A percentile compares a stretch with the other conserved stretches of the same genome.
phyloP scores from a whole-genome alignment of 2,113 vertebrate genomes.

The Eublepharis macularius region DNA sequence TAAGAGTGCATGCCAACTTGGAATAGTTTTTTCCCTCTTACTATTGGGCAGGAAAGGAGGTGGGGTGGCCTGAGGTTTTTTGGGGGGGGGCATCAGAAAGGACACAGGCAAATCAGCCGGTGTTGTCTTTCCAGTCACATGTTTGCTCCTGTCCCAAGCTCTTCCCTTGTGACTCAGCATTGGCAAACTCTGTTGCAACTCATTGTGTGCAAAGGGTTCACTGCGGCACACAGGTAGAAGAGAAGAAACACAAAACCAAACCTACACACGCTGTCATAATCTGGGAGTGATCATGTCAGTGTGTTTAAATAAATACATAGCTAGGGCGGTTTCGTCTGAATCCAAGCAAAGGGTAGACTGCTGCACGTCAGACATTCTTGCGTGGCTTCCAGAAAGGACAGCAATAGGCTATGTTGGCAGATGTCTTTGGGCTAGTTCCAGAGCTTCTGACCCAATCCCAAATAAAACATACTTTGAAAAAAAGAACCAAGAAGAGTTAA shows the following conservation, averaged over 20 bases:
- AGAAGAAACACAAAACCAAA: neutral
- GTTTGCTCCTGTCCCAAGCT: conserved; percentile 29
- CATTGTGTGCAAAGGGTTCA: conserved; percentile 44
- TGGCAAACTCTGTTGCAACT: conserved; percentile 33
- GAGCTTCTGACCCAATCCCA: too few species aligned
- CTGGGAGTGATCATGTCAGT: conserved; percentile 39
- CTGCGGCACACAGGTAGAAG: conserved; percentile 35
- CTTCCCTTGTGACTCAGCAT: conserved; percentile 56
- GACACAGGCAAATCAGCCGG: neutral
- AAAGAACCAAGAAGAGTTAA: too few species aligned
- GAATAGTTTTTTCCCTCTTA: neutral
- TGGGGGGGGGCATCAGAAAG: conserved; percentile 3
- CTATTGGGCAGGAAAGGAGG: neutral
- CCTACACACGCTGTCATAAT: conserved; percentile 38
- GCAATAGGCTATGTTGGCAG: too few species aligned
- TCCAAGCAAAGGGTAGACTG: too few species aligned
- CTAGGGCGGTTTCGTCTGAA: conserved; percentile 47
- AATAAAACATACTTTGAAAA: too few species aligned
- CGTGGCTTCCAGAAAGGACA: too few species aligned
- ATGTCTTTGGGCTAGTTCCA: too few species aligned
- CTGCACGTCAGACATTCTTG: too few species aligned
- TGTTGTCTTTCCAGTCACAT: conserved; percentile 19
- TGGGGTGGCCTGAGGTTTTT: neutral
- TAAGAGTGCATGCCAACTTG: neutral
- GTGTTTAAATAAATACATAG: conserved; percentile 65